Evolutionary conservation across 2,113 vertebrate genomes (phyloP).

Genomic region (Gorsachius goisagi): DNA sequence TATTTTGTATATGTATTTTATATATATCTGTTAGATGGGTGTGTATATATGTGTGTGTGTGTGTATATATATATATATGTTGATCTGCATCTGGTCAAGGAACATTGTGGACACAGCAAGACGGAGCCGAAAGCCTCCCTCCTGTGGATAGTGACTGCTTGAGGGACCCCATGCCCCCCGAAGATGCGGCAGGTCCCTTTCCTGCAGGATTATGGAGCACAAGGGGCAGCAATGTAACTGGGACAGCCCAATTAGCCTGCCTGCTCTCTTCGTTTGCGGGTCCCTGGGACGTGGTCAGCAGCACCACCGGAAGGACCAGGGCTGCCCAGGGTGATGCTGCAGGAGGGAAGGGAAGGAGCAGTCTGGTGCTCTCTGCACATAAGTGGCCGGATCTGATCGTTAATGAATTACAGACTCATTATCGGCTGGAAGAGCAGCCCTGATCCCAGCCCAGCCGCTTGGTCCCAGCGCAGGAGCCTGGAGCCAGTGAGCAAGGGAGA

Average conservation of each 20-base stretch:
- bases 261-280: fast-evolving
- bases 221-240: background rate
- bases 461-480: background rate
- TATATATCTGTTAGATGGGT: background rate
- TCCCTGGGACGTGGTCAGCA: background rate
- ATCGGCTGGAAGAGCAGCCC: background rate
- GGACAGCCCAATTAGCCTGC: background rate
- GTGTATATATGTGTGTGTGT: too few species aligned
- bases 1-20: background rate
- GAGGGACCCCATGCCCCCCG: fast-evolving
- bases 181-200: background rate
- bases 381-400: background rate
- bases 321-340: fast-evolving
- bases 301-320: fast-evolving
- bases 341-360: background rate
- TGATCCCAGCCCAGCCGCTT: background rate
- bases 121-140: background rate
- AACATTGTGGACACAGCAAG: background rate
- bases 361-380: background rate
- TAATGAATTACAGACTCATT: background rate
- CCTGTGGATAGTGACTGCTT: background rate
- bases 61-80: background rate
- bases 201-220: background rate
- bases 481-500: background rate
- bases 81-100: background rate